phyloP scores from a whole-genome alignment of 2,113 vertebrate species.

The Cynopterus brachyotis region DNA sequence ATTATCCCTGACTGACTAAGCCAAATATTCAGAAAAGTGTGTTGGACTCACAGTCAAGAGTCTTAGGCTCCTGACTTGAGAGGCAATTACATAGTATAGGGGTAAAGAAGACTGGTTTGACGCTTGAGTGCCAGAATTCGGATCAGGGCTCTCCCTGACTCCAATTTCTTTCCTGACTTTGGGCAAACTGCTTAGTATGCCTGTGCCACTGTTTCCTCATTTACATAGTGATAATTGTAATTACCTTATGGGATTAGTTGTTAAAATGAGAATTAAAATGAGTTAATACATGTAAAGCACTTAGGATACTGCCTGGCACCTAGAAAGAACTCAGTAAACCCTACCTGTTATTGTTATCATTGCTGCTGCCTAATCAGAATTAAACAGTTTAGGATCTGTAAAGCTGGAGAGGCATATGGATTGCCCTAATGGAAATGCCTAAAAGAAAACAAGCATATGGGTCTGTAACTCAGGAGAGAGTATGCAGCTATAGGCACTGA shows the following conservation, averaged over 20 bases:
- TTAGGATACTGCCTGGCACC: not conserved
- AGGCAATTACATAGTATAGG: not conserved
- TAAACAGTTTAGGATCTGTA: not conserved
- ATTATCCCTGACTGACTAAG: not conserved
- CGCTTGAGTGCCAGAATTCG: not conserved
- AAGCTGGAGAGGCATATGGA: not conserved
- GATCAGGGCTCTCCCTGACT: not conserved
- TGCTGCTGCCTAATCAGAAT: not conserved
- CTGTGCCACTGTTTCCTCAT: not conserved
- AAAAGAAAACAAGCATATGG: not conserved
- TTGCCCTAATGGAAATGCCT: not conserved
- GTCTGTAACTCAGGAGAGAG: not conserved
- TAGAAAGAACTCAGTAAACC: not conserved
- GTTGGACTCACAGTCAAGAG: not conserved
- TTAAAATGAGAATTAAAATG: constrained; percentile 23
- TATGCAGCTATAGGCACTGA: not conserved
- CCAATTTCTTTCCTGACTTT: not conserved
- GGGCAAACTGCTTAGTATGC: not conserved
- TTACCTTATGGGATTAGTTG: not conserved
- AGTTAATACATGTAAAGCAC: not conserved
- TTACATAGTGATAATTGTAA: not conserved
- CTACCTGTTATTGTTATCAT: not conserved
- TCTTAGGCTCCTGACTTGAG: not conserved
- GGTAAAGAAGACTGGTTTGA: not conserved
- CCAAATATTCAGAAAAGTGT: not conserved